A percentile compares a stretch with the other conserved stretches of the same genome.
These are phyloP conservation scores for Acronicta alni DNA, from an alignment of 2,888 invertebrate genomes.

Conservation along the genomic window DNA sequence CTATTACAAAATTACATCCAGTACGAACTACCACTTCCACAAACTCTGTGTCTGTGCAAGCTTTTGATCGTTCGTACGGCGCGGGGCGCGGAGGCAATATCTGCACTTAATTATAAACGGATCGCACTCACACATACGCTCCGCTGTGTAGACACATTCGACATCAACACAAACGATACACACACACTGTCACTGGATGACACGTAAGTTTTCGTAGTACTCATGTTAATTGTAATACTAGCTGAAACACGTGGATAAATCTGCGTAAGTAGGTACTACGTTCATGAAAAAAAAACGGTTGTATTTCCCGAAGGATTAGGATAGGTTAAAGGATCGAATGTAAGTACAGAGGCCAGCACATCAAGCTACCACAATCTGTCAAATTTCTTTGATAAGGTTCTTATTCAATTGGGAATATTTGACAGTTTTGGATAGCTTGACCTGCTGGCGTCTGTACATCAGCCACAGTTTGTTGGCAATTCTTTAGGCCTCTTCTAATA, in stretches of 20 bases:
- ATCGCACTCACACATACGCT: conserved; percentile 24
- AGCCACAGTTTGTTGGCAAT: too few species aligned
- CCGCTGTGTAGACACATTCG: neutral
- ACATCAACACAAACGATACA: neutral
- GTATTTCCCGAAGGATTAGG: too few species aligned
- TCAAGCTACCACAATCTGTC: too few species aligned
- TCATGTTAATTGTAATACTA: conserved; percentile 9
- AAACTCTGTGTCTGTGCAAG: conserved; percentile 5
- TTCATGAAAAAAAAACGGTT: too few species aligned
- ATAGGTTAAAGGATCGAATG: too few species aligned
- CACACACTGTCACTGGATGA: conserved; percentile 1
- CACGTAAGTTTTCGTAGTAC: conserved; percentile 6
- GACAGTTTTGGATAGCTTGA: too few species aligned
- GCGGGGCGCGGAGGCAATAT: conserved; percentile 44
- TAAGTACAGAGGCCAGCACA: too few species aligned
- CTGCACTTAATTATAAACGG: conserved; percentile 55
- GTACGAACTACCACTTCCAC: conserved; percentile 32
- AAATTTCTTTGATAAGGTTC: too few species aligned
- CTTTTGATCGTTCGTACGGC: conserved; percentile 59
- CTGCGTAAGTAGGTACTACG: too few species aligned
- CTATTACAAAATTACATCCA: neutral
- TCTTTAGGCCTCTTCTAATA: too few species aligned
- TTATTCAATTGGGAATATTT: too few species aligned
- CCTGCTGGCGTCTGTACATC: too few species aligned
- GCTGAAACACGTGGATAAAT: neutral